Conservation (phyloP, 1,140 invertebrate genomes). For the Bombus picipes region DNA sequence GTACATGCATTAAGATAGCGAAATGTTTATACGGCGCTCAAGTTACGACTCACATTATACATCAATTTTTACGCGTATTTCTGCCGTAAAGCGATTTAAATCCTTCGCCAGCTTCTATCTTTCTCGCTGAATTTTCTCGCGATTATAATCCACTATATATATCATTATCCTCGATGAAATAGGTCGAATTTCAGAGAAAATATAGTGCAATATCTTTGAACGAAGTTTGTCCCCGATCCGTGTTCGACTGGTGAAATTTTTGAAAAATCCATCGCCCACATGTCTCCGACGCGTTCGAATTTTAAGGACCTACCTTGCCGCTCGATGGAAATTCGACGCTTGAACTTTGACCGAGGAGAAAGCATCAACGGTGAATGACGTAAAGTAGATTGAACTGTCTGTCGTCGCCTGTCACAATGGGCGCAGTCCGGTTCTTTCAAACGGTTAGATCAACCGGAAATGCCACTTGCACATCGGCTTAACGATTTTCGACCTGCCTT, state of each 20-base stretch:
- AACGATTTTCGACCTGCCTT: conserved; percentile 40
- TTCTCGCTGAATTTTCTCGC: background rate
- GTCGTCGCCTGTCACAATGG: conserved; percentile 21
- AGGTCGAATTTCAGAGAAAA: background rate
- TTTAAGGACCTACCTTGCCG: background rate
- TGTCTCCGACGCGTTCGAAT: no score
- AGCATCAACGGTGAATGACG: background rate
- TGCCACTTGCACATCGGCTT: conserved; percentile 31
- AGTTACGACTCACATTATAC: background rate
- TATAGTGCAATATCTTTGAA: no score
- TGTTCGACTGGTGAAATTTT: background rate
- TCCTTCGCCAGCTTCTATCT: background rate
- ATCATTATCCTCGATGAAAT: background rate
- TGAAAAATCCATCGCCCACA: background rate
- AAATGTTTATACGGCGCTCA: background rate
- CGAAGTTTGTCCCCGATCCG: background rate
- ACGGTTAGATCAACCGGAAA: conserved; percentile 55
- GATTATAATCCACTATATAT: background rate
- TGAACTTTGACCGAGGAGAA: conserved; percentile 18
- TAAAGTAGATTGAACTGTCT: conserved; percentile 34
- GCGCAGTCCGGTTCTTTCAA: conserved; percentile 34
- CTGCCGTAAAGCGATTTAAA: background rate
- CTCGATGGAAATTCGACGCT: background rate
- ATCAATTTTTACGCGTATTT: no score
- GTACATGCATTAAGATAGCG: conserved; percentile 7